Conservation (phyloP, 2,113 vertebrate genomes). For the Lagopus leucura region DNA sequence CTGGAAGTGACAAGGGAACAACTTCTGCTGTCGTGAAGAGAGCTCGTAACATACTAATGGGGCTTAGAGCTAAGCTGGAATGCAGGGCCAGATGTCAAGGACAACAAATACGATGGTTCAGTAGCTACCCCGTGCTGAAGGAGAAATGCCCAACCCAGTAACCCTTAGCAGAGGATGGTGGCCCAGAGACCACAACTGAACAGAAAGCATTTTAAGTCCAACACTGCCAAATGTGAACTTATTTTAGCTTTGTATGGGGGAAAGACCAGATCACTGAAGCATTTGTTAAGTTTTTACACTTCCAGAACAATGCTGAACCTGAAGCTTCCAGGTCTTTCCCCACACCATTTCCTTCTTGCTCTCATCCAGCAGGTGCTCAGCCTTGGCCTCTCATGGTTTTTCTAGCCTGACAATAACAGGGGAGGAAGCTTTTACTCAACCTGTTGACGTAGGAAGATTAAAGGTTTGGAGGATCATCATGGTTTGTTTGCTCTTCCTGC, state of each 20-base stretch:
- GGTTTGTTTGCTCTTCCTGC: background rate
- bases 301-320: background rate
- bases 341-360: fast-evolving
- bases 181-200: background rate
- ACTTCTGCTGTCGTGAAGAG: background rate
- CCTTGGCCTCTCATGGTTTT: background rate
- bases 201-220: background rate
- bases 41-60: background rate
- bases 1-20: background rate
- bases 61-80: background rate
- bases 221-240: fast-evolving
- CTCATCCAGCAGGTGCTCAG: background rate
- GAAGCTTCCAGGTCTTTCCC: background rate
- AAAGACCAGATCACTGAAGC: background rate
- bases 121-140: background rate
- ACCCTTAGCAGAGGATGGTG: background rate
- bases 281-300: background rate
- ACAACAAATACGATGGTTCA: background rate
- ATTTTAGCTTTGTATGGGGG: background rate
- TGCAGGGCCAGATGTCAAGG: background rate
- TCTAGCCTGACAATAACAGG: fast-evolving
- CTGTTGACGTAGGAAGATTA: background rate
- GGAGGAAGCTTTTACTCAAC: background rate
- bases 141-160: background rate
- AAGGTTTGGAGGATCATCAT: background rate